Conservation (phyloP, 2,797 vertebrate genomes). For the Monodelphis domestica region DNA sequence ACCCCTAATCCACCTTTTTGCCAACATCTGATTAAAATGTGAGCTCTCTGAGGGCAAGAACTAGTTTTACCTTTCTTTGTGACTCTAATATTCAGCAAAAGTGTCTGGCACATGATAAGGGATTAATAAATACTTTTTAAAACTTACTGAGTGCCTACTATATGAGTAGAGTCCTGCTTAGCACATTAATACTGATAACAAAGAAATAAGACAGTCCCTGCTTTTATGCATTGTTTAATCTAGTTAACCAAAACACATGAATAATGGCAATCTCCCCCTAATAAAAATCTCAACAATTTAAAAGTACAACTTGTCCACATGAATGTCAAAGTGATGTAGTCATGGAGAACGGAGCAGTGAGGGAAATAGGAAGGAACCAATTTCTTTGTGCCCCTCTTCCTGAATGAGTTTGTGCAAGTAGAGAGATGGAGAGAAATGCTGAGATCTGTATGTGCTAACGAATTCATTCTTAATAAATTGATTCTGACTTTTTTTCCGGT, state of each 20-base stretch:
- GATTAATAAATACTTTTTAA: neutral
- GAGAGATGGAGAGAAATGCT: neutral
- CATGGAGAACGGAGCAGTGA: neutral
- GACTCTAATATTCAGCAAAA: neutral
- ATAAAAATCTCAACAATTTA: neutral
- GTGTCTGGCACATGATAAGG: neutral
- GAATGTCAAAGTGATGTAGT: rapidly evolving
- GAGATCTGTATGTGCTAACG: neutral
- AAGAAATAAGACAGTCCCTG: neutral
- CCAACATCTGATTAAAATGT: neutral
- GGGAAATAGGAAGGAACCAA: neutral
- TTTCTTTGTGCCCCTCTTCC: neutral
- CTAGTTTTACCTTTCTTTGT: neutral
- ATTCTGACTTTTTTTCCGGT: neutral
- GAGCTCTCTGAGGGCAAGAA: neutral
- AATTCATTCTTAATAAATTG: neutral
- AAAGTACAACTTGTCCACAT: rapidly evolving
- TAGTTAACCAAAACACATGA: neutral
- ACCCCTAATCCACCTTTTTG: neutral
- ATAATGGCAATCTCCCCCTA: neutral
- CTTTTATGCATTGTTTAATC: neutral
- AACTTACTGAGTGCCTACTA: neutral
- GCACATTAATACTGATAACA: neutral
- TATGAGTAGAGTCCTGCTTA: neutral
- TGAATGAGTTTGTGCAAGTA: neutral